Percentiles rank a stretch among this genome's conserved stretches.
phyloP scores from a whole-genome alignment of 2,888 invertebrate species.

The Hyppa rectilinea region DNA sequence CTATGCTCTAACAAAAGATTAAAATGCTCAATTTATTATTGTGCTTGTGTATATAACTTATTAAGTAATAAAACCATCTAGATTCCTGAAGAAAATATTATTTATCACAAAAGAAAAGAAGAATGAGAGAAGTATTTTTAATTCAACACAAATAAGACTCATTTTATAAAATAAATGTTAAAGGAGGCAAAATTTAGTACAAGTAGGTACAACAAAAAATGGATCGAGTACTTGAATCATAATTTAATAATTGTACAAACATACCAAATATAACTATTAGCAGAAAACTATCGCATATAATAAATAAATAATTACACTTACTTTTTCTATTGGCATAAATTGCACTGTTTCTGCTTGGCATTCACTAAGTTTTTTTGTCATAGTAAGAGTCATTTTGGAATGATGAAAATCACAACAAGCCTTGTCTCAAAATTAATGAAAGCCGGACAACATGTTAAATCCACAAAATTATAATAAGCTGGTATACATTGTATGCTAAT shows the following conservation, averaged over 20 bases:
- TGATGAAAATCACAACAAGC: slow-evolving; percentile 39
- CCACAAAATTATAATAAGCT: background rate
- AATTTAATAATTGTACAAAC: background rate
- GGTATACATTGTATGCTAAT: slow-evolving; percentile 9
- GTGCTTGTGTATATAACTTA: too few relatives aligned
- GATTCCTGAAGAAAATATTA: background rate
- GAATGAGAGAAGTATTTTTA: background rate
- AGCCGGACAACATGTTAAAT: slow-evolving; percentile 38
- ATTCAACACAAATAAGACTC: background rate
- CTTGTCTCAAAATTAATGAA: slow-evolving; percentile 24
- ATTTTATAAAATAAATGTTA: background rate
- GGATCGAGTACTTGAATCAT: background rate
- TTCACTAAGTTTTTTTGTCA: slow-evolving; percentile 88
- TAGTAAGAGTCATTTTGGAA: slow-evolving; percentile 83
- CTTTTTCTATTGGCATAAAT: slow-evolving; percentile 88
- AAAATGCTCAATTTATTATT: too few relatives aligned
- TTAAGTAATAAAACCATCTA: too few relatives aligned
- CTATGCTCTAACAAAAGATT: too few relatives aligned
- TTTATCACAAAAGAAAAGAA: background rate
- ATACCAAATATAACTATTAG: background rate
- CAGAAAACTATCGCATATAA: background rate
- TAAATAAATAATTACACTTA: slow-evolving; percentile 69
- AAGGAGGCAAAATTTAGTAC: background rate
- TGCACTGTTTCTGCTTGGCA: slow-evolving; percentile 87
- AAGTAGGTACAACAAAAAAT: background rate